A percentile compares a stretch with the other conserved stretches of the same genome.
These are phyloP conservation scores for Ginglymostoma cirratum DNA, from an alignment of 2,113 vertebrate genomes.

Conservation along the genomic window DNA sequence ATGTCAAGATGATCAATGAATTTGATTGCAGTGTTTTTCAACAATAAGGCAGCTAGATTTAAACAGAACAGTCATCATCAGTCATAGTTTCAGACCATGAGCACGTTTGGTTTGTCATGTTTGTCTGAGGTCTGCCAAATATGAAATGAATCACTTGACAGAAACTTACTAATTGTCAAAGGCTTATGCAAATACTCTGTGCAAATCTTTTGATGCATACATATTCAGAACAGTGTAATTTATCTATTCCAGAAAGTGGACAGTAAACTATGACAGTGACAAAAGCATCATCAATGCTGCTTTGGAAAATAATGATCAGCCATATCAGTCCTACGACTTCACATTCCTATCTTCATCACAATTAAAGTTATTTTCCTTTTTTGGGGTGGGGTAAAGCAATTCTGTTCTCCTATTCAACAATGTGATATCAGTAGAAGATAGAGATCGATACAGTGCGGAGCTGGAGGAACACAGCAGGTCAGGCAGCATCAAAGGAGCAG, in stretches of 20 bases:
- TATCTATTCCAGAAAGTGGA: not conserved
- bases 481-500: too few relatives aligned
- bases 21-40: slow-evolving; percentile 19
- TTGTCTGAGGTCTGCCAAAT: not conserved
- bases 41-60: not conserved
- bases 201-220: not conserved
- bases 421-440: not conserved
- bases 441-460: too few relatives aligned
- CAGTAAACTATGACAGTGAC: not conserved
- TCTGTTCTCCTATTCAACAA: not conserved
- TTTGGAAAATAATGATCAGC: not conserved
- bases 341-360: not conserved
- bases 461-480: too few relatives aligned
- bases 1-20: not conserved
- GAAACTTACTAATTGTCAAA: not conserved
- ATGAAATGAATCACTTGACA: not conserved
- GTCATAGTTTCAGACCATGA: not conserved
- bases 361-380: not conserved
- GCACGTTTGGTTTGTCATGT: not conserved
- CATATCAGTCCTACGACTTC: not conserved
- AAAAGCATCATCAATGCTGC: not conserved
- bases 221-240: not conserved
- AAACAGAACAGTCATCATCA: slow-evolving; percentile 10
- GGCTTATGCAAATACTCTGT: not conserved
- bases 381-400: too few relatives aligned